These are phyloP conservation scores for Stratiomys singularior DNA, from an alignment of 2,888 invertebrate genomes.

Conservation along the genomic window DNA sequence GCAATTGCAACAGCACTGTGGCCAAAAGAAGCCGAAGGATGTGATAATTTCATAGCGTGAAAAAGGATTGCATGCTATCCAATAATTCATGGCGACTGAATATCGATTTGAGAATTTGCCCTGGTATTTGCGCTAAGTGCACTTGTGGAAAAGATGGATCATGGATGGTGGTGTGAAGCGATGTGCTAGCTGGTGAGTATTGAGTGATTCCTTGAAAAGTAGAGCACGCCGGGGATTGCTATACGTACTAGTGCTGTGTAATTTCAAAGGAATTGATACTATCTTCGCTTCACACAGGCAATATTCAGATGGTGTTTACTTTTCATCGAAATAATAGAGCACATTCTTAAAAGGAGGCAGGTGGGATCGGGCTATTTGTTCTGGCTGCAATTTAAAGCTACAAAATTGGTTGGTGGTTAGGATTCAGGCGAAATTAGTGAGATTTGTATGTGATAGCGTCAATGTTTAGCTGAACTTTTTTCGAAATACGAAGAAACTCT, in stretches of 20 bases:
- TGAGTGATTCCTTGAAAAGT: background rate
- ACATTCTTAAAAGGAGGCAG: background rate
- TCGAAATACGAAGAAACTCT: no score
- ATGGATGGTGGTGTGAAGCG: conserved; percentile 11
- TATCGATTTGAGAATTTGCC: conserved; percentile 37
- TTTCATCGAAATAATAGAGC: background rate
- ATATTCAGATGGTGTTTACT: conserved; percentile 10
- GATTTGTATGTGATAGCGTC: no score
- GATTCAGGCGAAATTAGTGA: no score
- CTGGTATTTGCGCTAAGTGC: conserved; percentile 41
- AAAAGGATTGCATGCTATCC: conserved; percentile 47
- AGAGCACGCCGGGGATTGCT: conserved; percentile 13
- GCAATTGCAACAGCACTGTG: background rate
- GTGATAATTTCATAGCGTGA: conserved; percentile 48
- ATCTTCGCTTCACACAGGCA: background rate
- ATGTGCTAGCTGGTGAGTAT: background rate
- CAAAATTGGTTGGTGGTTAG: no score
- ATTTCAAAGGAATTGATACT: background rate
- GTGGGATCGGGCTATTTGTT: no score
- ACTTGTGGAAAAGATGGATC: conserved; percentile 7
- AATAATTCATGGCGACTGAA: conserved; percentile 41
- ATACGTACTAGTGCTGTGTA: conserved; percentile 15
- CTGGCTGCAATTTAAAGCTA: no score
- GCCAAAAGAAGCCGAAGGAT: conserved; percentile 45
- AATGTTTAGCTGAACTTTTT: no score